Base-by-base conservation (phyloP, 2,113 vertebrate genomes). In the Rafetus swinhoei region DNA sequence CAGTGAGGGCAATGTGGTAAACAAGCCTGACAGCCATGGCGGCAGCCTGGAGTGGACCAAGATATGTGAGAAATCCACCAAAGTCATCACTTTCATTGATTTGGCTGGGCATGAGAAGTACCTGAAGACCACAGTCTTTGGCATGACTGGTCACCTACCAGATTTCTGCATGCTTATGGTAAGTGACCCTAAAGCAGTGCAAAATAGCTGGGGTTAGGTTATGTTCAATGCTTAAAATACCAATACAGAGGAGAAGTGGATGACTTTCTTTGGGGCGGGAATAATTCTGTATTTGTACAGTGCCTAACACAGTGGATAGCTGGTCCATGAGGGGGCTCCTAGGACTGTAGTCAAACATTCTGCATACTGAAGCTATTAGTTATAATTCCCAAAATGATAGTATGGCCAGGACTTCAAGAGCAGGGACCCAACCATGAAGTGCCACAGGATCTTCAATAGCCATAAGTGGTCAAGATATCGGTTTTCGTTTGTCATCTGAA, bases 141-240 rank as follows among this genome's bases (percentile, higher is more conserved):
- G 99, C 96, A 99, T 99, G 99, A 99, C 99, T 0, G 99, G 99
- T 83, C 99, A 99, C 88, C 96, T 99, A 89, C 99, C 99, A 0
- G 99, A 99, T 97, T 99, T 99, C 98, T 99, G 99, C 98, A 99
- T 99, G 99, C 99, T 99, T 76, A 99, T 99, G 99, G 99, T 99
- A 87, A 98, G 98, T 95, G 88, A 7, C 86, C 79, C 50, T 7
- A 83, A 72, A 60, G 32, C 52, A 29, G 55, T 35, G 7, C 0
- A 0, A 2, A 82, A 35, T 32, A 39, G 86, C 52, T 84, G 16
- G 25, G 25, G 76, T 39, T 0, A 32, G 1, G 52, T 60, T 19
- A 69, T 84, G 32, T 90, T 93, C 82, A 81, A 18, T 81, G 12
- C 69, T 81, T 91, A 72, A 57, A 54, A 74, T 85, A 50, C 80